These are phyloP conservation scores for Heliconius cydno DNA, from an alignment of 2,888 invertebrate genomes.

Conservation along the genomic window DNA sequence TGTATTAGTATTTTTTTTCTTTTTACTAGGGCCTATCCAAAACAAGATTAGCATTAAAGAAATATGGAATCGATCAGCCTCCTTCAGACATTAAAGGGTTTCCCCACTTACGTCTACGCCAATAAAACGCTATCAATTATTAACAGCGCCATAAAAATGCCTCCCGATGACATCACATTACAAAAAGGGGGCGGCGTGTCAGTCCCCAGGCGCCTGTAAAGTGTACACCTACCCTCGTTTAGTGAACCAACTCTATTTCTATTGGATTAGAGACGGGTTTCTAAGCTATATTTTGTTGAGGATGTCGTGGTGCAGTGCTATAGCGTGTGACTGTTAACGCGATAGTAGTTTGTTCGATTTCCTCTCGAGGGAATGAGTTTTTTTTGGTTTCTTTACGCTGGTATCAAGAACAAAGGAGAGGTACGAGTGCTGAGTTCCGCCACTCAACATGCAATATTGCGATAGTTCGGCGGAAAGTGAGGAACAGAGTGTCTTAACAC, in stretches of 20 bases:
- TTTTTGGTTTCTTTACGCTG: not conserved
- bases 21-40: not conserved
- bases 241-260: not conserved
- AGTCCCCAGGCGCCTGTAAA: constrained; percentile 40
- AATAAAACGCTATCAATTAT: constrained; percentile 44
- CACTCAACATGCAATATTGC: not conserved
- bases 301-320: not conserved
- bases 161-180: constrained; percentile 45
- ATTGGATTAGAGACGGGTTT: constrained; percentile 8
- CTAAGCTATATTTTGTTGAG: not conserved
- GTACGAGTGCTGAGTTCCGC: not conserved
- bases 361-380: not conserved
- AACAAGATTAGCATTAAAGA: not conserved
- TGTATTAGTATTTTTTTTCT: not conserved
- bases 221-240: constrained; percentile 29
- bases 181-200: constrained; percentile 37
- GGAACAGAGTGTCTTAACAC: not conserved
- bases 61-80: constrained; percentile 26
- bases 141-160: constrained; percentile 43
- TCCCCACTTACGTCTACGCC: constrained; percentile 34
- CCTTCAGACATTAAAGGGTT: constrained; percentile 28
- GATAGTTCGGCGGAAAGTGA: not conserved
- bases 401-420: not conserved
- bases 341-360: not conserved
- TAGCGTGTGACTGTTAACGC: not conserved